A percentile compares a stretch with the other conserved stretches of the same genome.
Evolutionary conservation across 2,113 vertebrate species (phyloP).

Genomic region (Rhombomys opimus): DNA sequence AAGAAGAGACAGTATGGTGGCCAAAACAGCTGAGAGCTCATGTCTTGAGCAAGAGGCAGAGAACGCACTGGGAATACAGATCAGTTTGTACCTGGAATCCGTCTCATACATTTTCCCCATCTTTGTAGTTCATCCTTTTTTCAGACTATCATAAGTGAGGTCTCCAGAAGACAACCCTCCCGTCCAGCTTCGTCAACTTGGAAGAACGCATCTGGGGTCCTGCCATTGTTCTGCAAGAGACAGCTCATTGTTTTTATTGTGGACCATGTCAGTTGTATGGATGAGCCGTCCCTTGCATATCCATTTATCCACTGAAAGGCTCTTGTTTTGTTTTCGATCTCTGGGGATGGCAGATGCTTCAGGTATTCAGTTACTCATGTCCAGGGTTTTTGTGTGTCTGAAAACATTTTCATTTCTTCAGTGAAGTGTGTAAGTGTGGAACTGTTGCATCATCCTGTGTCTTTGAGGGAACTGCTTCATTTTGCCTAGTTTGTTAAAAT

Average conservation of each 20-base stretch:
- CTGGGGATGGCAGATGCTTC: neutral
- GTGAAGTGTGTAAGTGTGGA: neutral
- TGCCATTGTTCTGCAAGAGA: neutral
- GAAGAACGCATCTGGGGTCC: neutral
- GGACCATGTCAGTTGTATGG: neutral
- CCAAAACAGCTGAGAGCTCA: neutral
- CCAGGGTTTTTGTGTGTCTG: neutral
- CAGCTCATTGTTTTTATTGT: neutral
- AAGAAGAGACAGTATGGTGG: neutral
- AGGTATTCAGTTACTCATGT: neutral
- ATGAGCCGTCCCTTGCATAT: neutral
- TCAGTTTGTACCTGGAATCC: neutral
- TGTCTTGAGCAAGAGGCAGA: neutral
- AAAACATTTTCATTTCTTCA: neutral
- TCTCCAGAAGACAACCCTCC: neutral
- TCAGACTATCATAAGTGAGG: neutral
- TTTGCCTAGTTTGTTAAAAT: neutral
- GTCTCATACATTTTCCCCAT: too few species aligned
- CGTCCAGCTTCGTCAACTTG: neutral
- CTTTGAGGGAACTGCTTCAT: neutral
- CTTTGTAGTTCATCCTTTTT: neutral
- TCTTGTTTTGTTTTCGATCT: too few species aligned
- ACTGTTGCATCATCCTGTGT: neutral
- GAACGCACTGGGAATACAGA: neutral
- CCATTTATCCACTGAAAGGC: neutral